These are phyloP conservation scores for Vireo griseus DNA, from an alignment of 2,797 vertebrate species.

Conservation along the genomic window DNA sequence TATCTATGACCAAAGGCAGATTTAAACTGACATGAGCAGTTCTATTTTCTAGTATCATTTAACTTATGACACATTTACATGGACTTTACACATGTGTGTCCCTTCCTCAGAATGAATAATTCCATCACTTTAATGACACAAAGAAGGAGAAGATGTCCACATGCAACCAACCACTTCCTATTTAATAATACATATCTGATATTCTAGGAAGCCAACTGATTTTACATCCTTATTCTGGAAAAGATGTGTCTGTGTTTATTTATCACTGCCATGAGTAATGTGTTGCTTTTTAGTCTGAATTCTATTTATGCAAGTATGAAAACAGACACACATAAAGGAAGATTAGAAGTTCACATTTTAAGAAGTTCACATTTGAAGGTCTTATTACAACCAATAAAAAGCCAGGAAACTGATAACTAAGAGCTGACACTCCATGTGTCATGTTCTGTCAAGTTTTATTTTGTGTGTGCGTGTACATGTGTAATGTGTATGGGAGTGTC, in stretches of 20 bases:
- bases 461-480: rapidly evolving
- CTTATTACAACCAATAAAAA: neutral
- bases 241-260: neutral
- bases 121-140: neutral
- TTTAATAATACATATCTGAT: neutral
- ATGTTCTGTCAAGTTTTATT: neutral
- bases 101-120: neutral
- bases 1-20: neutral
- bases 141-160: neutral
- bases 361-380: neutral
- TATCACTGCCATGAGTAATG: neutral
- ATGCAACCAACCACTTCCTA: neutral
- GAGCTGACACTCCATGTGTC: neutral
- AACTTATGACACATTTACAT: neutral
- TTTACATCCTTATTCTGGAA: neutral
- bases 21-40: neutral
- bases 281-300: neutral
- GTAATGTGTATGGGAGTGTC: neutral
- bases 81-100: neutral
- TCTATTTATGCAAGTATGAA: neutral
- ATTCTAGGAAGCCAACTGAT: neutral
- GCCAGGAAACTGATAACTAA: neutral
- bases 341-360: neutral
- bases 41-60: neutral
- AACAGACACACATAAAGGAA: neutral